Conservation (phyloP, 2,797 vertebrate genomes). For the Darevskia nairensis region DNA sequence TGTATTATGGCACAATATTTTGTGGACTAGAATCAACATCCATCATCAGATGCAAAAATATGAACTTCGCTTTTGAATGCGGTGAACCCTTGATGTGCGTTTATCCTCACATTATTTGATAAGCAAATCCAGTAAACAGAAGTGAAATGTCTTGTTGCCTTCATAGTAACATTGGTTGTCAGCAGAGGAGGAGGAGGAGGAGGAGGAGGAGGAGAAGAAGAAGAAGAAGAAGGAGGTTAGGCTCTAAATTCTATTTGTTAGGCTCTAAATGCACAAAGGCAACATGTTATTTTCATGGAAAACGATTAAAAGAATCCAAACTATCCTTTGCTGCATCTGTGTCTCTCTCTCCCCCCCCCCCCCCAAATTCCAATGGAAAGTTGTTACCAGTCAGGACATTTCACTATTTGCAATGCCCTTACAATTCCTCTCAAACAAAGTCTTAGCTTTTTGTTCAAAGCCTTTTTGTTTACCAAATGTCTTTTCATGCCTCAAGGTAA, state of each 20-base stretch:
- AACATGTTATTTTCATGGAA: conserved; percentile 40
- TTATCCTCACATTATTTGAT: not conserved
- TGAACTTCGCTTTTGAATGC: too few relatives aligned
- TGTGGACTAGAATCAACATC: too few relatives aligned
- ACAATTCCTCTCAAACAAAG: conserved; percentile 24
- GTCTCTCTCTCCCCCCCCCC: not conserved
- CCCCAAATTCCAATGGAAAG: not conserved
- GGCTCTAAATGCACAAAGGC: not conserved
- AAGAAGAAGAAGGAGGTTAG: too few relatives aligned
- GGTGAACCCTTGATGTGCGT: too few relatives aligned
- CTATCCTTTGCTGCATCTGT: not conserved
- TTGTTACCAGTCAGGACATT: conserved; percentile 32
- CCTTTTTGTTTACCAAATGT: conserved; percentile 17
- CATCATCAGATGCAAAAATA: too few relatives aligned
- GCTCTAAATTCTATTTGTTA: conserved; percentile 27
- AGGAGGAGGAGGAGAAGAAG: too few relatives aligned
- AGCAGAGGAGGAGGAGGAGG: fast-evolving
- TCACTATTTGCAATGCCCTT: conserved; percentile 32
- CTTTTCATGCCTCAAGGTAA: conserved; percentile 46
- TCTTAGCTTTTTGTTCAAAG: conserved; percentile 39
- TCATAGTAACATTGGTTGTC: not conserved
- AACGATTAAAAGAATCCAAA: conserved; percentile 11
- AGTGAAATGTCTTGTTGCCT: not conserved
- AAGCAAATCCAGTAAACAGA: not conserved
- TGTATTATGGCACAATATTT: too few relatives aligned